These are phyloP conservation scores for Cephus sareptanus DNA, from an alignment of 2,888 invertebrate genomes.

Conservation along the genomic window DNA sequence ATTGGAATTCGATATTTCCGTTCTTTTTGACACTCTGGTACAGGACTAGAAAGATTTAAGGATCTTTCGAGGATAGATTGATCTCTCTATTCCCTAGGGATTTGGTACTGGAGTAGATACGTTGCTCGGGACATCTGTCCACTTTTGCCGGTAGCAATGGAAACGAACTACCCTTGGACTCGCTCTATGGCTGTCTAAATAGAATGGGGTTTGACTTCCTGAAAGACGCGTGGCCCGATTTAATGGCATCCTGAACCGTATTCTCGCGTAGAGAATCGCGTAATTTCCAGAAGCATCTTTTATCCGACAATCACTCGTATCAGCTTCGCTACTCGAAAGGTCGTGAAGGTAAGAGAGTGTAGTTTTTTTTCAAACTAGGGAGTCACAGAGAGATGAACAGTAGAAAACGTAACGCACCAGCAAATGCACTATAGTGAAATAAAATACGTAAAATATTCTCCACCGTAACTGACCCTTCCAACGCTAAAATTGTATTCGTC, in stretches of 20 bases:
- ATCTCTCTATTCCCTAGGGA: neutral
- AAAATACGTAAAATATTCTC: neutral
- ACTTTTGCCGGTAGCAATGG: neutral
- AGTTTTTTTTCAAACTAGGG: neutral
- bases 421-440: neutral
- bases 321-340: neutral
- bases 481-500: neutral
- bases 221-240: neutral
- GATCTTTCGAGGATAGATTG: neutral
- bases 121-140: neutral
- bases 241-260: neutral
- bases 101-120: neutral
- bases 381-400: neutral
- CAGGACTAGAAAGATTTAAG: neutral
- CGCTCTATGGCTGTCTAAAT: neutral
- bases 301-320: neutral
- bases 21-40: neutral
- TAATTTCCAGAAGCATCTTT: neutral
- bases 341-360: neutral
- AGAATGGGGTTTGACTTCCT: neutral
- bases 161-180: neutral
- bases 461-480: neutral
- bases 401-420: neutral
- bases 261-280: neutral
- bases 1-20: neutral